Evolutionary conservation across 2,797 vertebrate species (phyloP), one percentile per base, ranked within the genome.

Genomic region (Sebastes diploproa): DNA sequence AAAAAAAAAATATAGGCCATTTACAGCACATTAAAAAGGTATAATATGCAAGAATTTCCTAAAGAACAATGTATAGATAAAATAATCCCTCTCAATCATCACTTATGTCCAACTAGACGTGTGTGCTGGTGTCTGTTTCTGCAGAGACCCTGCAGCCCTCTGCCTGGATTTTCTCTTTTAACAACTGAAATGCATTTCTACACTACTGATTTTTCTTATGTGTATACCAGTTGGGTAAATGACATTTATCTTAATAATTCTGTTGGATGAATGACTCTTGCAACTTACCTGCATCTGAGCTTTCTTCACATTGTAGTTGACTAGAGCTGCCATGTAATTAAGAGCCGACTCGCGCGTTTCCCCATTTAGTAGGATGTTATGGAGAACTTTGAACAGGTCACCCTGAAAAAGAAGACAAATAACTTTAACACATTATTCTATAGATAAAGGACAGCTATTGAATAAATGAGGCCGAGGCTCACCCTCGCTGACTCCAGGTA

Each of bases 301-400:
- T 91, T 99, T 99, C 89, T 99, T 99, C 95, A 98, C 97, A 92
- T 99, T 99, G 90, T 97, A 96, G 70, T 98, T 99, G 91, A 99
- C 97, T 52, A 99, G 55, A 86, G 97, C 96, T 69, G 98, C 98
- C 98, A 99, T 99, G 94, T 99, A 99, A 89, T 95, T 93, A 3
- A 99, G 97, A 60, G 98, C 98, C 1, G 96, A 96, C 86, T 99
- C 98, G 3, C 98, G 96, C 0, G 98, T 99, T 90, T 99, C 98
- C 42, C 98, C 98, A 1, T 99, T 99, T 58, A 99, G 94, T 73
- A 99, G 91, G 89, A 99, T 91, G 61, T 97, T 99, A 74, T 99
- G 98, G 14, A 99, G 96, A 84, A 98, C 95, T 95, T 99, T 99
- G 92, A 99, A 99, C 42, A 99, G 92, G 80, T 99, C 98, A 92